phyloP scores from a whole-genome alignment of 2,888 invertebrate species.

The Cosmia pyralina region DNA sequence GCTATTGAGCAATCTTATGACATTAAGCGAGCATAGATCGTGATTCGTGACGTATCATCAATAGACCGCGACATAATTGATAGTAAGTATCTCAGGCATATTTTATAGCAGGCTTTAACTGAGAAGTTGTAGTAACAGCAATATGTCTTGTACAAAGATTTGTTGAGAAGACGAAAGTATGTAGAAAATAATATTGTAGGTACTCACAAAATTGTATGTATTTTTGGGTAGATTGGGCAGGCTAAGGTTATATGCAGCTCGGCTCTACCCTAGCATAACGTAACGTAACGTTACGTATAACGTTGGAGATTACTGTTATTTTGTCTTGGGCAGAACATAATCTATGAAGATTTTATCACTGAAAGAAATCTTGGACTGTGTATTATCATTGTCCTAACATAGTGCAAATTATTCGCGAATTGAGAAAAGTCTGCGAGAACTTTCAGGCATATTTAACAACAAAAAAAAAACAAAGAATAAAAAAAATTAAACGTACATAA shows the following conservation, averaged over 20 bases:
- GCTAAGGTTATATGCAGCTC: not conserved
- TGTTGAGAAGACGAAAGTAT: not conserved
- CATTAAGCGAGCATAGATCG: slow-evolving; percentile 15
- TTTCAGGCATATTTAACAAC: not conserved
- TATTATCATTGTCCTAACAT: too few relatives aligned
- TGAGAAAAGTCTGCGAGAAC: not conserved
- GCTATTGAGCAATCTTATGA: slow-evolving; percentile 9
- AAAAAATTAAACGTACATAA: not conserved
- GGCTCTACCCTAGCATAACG: not conserved
- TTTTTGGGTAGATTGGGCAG: not conserved
- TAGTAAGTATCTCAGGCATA: not conserved
- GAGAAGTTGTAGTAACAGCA: not conserved
- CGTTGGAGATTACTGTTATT: not conserved
- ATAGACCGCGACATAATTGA: slow-evolving; percentile 7
- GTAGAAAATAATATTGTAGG: not conserved
- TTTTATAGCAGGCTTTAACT: not conserved
- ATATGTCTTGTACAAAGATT: not conserved
- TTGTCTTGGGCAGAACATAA: not conserved
- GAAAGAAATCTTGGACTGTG: not conserved
- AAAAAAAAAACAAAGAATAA: not conserved
- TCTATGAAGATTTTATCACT: too few relatives aligned
- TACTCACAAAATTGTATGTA: not conserved
- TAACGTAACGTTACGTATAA: too few relatives aligned
- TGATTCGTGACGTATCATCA: slow-evolving; percentile 30
- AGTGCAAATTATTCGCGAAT: not conserved